Conservation (phyloP, 2,888 invertebrate genomes). For the Tenthredo distinguenda region DNA sequence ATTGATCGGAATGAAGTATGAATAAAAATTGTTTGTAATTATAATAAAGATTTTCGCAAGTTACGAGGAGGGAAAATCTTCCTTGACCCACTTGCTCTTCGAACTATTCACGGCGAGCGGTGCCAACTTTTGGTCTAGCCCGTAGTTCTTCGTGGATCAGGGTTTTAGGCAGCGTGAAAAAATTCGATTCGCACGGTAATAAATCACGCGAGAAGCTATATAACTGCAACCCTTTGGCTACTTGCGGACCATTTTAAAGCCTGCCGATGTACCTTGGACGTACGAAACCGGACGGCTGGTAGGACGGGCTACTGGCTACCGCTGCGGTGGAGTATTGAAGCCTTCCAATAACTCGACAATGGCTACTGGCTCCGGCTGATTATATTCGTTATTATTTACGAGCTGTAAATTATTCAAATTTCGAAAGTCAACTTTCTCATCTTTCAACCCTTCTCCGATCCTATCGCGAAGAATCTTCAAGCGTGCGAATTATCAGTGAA, state of each 20-base stretch:
- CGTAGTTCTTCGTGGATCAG: background rate
- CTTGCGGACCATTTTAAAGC: conserved; percentile 54
- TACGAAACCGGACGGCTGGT: conserved; percentile 55
- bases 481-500: background rate
- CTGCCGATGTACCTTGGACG: conserved; percentile 3
- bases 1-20: background rate
- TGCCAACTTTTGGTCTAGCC: background rate
- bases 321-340: conserved; percentile 62
- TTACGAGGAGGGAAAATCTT: background rate
- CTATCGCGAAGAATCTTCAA: conserved; percentile 44
- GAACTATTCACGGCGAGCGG: background rate
- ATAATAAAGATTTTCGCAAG: background rate
- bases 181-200: conserved; percentile 72
- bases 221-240: conserved; percentile 68
- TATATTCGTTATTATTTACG: conserved; percentile 69
- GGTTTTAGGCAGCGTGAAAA: conserved; percentile 57
- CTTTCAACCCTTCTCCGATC: conserved; percentile 55
- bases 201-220: conserved; percentile 68
- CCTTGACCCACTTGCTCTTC: background rate
- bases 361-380: conserved; percentile 69
- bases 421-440: conserved; percentile 56
- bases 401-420: conserved; percentile 72
- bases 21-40: background rate
- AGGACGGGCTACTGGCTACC: conserved; percentile 61
- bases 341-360: conserved; percentile 66